These are phyloP conservation scores for Eulacestoma nigropectus DNA, from an alignment of 2,113 vertebrate genomes.

Conservation along the genomic window DNA sequence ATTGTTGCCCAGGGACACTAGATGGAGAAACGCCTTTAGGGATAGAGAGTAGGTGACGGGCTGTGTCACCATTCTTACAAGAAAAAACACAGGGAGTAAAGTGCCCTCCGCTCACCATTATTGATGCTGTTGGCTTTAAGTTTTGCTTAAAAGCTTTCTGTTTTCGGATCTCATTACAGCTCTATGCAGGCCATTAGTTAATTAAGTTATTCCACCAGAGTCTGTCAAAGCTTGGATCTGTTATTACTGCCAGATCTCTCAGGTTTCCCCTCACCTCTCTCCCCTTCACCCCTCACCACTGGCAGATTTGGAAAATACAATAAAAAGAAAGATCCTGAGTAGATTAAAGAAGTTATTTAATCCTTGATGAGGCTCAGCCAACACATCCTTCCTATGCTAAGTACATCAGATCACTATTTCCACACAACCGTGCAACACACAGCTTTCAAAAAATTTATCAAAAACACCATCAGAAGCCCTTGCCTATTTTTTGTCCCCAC, in stretches of 20 bases:
- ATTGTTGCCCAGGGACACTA: slow-evolving; percentile 46
- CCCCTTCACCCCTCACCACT: neutral
- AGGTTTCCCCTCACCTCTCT: neutral
- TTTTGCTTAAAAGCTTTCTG: slow-evolving; percentile 63
- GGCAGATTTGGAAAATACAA: slow-evolving; percentile 3
- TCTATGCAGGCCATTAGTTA: slow-evolving; percentile 68
- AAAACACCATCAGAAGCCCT: neutral
- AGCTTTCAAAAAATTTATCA: neutral
- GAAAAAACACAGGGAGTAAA: neutral
- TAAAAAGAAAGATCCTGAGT: neutral
- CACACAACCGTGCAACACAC: neutral
- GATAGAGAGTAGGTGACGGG: neutral
- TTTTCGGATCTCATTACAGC: slow-evolving; percentile 43
- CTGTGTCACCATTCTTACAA: neutral
- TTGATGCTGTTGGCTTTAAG: slow-evolving; percentile 51
- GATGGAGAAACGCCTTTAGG: slow-evolving; percentile 44
- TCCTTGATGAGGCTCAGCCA: neutral
- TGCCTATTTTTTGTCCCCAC: neutral
- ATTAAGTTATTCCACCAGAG: slow-evolving; percentile 59
- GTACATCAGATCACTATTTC: neutral
- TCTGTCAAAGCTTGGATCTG: slow-evolving; percentile 45
- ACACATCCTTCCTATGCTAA: neutral
- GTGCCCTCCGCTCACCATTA: slow-evolving; percentile 10
- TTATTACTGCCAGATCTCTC: slow-evolving; percentile 15
- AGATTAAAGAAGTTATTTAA: neutral